A percentile compares a stretch with the other conserved stretches of the same genome.
These are phyloP conservation scores for Darwinula stevensoni DNA, from an alignment of 2,888 invertebrate genomes.

Conservation along the genomic window DNA sequence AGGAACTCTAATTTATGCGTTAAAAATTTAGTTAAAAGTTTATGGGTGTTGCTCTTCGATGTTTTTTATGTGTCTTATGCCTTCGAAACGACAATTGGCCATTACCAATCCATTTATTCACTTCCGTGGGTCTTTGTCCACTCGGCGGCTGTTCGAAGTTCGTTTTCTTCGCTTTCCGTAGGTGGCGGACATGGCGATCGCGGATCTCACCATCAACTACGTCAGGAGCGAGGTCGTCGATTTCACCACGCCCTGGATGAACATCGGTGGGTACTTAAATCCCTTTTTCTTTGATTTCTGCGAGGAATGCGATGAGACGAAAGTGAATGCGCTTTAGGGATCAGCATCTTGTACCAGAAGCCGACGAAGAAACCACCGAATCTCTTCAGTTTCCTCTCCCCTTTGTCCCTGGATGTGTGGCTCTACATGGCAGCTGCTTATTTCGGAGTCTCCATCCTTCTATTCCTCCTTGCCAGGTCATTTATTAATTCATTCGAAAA, in stretches of 20 bases:
- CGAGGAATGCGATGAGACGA: too few species aligned
- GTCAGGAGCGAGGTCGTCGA: conserved; percentile 22
- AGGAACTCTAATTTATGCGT: too few species aligned
- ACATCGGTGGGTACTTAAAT: conserved; percentile 15
- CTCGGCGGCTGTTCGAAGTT: not conserved
- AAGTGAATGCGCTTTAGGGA: conserved; percentile 23
- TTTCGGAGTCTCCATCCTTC: conserved; percentile 39
- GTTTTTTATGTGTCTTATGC: too few species aligned
- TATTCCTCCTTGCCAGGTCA: conserved; percentile 36
- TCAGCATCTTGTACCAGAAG: conserved; percentile 62
- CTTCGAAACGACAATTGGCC: too few species aligned
- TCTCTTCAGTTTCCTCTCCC: conserved; percentile 69
- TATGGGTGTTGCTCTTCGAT: not conserved
- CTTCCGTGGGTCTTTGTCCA: too few species aligned
- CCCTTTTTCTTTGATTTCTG: not conserved
- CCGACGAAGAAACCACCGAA: conserved; percentile 57
- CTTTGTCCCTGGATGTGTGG: conserved; percentile 63
- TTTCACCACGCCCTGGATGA: conserved; percentile 27
- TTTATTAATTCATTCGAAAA: too few species aligned
- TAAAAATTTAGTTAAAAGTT: not conserved
- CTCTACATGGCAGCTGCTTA: conserved; percentile 50
- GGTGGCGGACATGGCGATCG: conserved; percentile 22
- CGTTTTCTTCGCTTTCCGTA: conserved; percentile 9
- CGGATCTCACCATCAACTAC: conserved; percentile 24
- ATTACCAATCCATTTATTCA: too few species aligned